Conservation (phyloP, 2,113 vertebrate species). For the Toxostoma redivivum region DNA sequence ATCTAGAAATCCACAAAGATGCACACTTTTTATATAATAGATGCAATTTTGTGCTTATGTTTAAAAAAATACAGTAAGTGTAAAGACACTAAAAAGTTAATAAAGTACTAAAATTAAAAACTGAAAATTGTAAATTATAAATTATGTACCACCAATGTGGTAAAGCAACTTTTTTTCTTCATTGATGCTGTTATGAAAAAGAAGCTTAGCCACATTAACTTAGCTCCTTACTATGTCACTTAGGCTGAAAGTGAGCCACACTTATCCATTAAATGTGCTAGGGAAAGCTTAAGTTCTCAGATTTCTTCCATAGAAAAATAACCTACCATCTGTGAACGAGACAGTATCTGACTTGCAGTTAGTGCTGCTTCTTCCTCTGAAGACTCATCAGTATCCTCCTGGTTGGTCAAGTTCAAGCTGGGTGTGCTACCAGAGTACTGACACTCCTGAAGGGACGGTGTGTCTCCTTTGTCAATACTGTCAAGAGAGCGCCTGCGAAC, state of each 20-base stretch:
- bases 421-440: slow-evolving; percentile 93
- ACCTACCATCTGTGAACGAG: slow-evolving; percentile 88
- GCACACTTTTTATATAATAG: not conserved
- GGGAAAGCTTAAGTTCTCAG: not conserved
- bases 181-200: not conserved
- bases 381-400: slow-evolving; percentile 97
- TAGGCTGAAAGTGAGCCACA: not conserved
- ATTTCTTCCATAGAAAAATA: not conserved
- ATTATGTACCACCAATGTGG: not conserved
- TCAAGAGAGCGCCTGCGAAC: slow-evolving; percentile 95
- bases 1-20: not conserved
- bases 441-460: slow-evolving; percentile 92
- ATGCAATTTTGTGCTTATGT: not conserved
- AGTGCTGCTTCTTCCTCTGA: slow-evolving; percentile 97
- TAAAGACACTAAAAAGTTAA: not conserved
- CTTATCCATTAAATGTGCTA: not conserved
- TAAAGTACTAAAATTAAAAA: not conserved
- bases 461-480: slow-evolving; percentile 98
- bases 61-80: not conserved
- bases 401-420: slow-evolving; percentile 95
- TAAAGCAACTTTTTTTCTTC: not conserved
- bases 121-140: not conserved
- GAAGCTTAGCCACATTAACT: not conserved
- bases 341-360: slow-evolving; percentile 95
- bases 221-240: not conserved